A percentile compares a stretch with the other conserved stretches of the same genome.
These are phyloP conservation scores for Drosophila malerkotliana DNA, from an alignment of 1,140 invertebrate species.

Conservation along the genomic window DNA sequence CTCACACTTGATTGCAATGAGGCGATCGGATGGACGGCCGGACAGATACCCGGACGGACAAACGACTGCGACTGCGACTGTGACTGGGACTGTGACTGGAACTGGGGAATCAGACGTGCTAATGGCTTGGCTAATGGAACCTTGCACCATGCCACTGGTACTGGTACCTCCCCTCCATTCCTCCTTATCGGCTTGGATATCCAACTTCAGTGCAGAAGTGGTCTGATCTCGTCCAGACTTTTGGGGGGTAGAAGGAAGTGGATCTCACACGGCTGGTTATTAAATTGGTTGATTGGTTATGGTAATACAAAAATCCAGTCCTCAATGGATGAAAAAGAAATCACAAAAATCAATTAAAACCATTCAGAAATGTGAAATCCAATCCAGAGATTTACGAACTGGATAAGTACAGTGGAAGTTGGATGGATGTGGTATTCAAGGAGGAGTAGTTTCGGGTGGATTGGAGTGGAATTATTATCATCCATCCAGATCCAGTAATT, in stretches of 20 bases:
- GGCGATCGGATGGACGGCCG: conserved; percentile 16
- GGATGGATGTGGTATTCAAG: too few relatives aligned
- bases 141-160: conserved; percentile 57
- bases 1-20: conserved; percentile 80
- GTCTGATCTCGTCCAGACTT: conserved; percentile 40
- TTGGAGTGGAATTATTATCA: neutral
- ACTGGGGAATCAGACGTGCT: conserved; percentile 24
- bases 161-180: neutral
- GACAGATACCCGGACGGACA: conserved; percentile 7
- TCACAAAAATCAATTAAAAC: conserved; percentile 25
- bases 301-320: conserved; percentile 14
- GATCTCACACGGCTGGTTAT: conserved; percentile 10
- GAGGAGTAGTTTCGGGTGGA: neutral
- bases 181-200: neutral
- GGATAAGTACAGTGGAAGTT: conserved; percentile 5
- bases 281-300: conserved; percentile 38
- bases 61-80: conserved; percentile 10
- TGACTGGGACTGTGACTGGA: conserved; percentile 3
- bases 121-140: conserved; percentile 64
- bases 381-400: conserved; percentile 22
- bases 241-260: neutral
- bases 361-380: conserved; percentile 30
- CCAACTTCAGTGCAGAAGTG: conserved; percentile 20
- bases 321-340: conserved; percentile 12
- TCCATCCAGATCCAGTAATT: too few relatives aligned